Evolutionary conservation across 2,888 invertebrate genomes (phyloP), one percentile per base, ranked within the genome.

Genomic region (Tridacna gigas): DNA sequence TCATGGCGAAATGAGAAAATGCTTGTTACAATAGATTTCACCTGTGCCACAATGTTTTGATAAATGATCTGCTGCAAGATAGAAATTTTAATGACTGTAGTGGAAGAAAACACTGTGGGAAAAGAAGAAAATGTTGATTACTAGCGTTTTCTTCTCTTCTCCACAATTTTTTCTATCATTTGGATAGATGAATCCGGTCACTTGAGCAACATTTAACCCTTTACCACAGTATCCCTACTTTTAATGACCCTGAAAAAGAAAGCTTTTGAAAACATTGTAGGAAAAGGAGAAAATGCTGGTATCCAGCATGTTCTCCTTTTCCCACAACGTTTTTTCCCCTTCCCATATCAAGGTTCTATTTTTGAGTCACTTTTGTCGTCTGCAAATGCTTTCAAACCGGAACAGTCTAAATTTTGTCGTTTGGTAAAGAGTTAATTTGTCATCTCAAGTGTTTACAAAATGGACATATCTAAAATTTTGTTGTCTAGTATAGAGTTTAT

Each of bases 201-300:
- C n/a, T n/a, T n/a, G n/a, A n/a, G n/a, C n/a, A n/a, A n/a, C n/a
- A n/a, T n/a, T n/a, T n/a, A n/a, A n/a, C n/a, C n/a, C n/a, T n/a
- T n/a, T n/a, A n/a, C n/a, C n/a, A n/a, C n/a, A n/a, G n/a, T n/a
- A n/a, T n/a, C n/a, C n/a, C n/a, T n/a, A n/a, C n/a, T n/a, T n/a
- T n/a, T n/a, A n/a, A n/a, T n/a, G n/a, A n/a, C n/a, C n/a, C n/a
- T n/a, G n/a, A n/a, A n/a, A n/a, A n/a, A n/a, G n/a, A n/a, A n/a
- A n/a, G n/a, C n/a, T n/a, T n/a, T n/a, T n/a, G 56, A 56, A 56
- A 56, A 56, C 56, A 56, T 9, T 56, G 18, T 18, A 9, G n/a
- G 20, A 56, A 56, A 18, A 56, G 56, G 56, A 56, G 56, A 56
- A 56, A 56, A n/a, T 56, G 56, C n/a, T 63, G n/a, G 63, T 63